phyloP scores from a whole-genome alignment of 2,888 invertebrate species.

The Sepioteuthis lessoniana region DNA sequence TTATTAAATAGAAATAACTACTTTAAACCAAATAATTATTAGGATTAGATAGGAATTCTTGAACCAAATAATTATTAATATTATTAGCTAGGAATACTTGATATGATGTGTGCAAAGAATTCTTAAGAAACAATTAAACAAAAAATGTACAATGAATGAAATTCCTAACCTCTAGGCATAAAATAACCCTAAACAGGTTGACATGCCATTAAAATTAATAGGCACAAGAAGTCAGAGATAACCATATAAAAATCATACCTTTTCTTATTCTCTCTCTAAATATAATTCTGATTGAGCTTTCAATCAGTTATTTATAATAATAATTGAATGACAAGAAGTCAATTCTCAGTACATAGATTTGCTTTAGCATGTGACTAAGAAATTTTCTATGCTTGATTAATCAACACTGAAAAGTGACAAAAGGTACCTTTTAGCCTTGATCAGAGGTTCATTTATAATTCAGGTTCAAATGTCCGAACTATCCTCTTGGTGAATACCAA shows the following conservation, averaged over 20 bases:
- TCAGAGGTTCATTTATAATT: constrained; percentile 8
- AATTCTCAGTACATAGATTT: not conserved
- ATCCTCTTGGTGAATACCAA: not conserved
- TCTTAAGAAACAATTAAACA: no score
- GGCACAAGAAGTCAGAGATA: not conserved
- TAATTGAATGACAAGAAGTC: not conserved
- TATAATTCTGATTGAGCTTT: not conserved
- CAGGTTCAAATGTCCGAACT: not conserved
- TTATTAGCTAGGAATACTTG: no score
- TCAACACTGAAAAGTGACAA: not conserved
- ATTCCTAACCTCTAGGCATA: no score
- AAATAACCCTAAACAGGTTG: no score
- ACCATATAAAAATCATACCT: not conserved
- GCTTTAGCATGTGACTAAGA: not conserved
- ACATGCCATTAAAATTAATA: no score
- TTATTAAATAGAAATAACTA: no score
- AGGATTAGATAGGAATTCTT: no score
- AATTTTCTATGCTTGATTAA: not conserved
- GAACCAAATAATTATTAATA: no score
- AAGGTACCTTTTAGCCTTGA: not conserved
- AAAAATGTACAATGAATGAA: no score
- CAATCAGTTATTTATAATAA: not conserved
- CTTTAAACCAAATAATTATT: no score
- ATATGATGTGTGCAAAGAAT: no score
- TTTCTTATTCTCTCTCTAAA: not conserved